A percentile compares a stretch with the other conserved stretches of the same genome.
Conservation (phyloP, 1,140 invertebrate genomes). For the Rhysida immarginata region DNA sequence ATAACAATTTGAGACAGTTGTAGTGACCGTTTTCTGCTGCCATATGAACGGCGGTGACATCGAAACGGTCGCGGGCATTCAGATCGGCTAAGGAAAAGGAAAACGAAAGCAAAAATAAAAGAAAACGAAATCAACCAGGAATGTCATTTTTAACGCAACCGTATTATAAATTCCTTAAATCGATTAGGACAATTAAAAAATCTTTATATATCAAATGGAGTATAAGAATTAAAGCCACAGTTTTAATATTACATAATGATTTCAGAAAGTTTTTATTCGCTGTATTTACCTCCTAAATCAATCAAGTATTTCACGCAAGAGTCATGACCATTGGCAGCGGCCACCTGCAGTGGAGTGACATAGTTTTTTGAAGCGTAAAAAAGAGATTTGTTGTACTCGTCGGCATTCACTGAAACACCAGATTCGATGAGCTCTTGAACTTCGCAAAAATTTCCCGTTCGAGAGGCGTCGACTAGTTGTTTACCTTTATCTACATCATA, state of each 20-base stretch:
- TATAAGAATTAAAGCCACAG: too few relatives aligned
- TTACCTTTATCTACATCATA: neutral
- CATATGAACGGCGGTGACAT: conserved; percentile 28
- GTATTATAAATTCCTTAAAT: too few relatives aligned
- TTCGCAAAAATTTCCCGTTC: neutral
- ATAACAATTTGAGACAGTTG: conserved; percentile 20
- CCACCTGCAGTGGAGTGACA: conserved; percentile 28
- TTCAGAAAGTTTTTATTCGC: too few relatives aligned
- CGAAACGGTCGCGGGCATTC: conserved; percentile 26
- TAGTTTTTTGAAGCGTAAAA: conserved; percentile 29
- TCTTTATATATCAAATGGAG: neutral
- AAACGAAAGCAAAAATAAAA: too few relatives aligned
- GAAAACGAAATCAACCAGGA: too few relatives aligned
- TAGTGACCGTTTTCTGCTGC: conserved; percentile 27
- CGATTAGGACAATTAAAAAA: too few relatives aligned
- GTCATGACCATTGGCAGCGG: conserved; percentile 23
- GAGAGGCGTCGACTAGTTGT: neutral
- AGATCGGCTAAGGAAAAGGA: conserved; percentile 22
- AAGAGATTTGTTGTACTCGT: conserved; percentile 24
- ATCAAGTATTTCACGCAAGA: conserved; percentile 22
- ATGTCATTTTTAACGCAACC: too few relatives aligned
- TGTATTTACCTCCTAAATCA: conserved; percentile 18
- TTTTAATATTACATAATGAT: too few relatives aligned
- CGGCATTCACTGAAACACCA: conserved; percentile 24
- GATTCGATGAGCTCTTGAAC: conserved; percentile 13